phyloP scores from a whole-genome alignment of 1,140 invertebrate species.

The Zelostemma sp. region DNA sequence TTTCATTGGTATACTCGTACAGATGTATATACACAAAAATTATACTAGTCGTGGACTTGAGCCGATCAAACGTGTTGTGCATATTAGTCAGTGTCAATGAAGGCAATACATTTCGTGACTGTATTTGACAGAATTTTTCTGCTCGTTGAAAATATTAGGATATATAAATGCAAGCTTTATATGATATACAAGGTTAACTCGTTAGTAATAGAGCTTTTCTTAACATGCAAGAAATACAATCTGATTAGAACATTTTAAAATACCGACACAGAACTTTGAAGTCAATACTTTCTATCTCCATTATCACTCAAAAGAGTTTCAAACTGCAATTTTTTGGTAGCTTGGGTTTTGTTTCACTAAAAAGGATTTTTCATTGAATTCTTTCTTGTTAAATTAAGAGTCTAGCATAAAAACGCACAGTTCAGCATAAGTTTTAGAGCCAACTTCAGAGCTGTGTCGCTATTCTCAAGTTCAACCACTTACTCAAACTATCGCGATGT shows the following conservation, averaged over 20 bases:
- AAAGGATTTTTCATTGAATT: no score
- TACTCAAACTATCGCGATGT: no score
- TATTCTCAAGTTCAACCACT: no score
- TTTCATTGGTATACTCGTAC: constrained; percentile 43
- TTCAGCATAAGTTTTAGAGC: no score
- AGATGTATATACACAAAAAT: constrained; percentile 43
- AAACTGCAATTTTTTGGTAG: no score
- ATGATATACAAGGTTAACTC: not conserved
- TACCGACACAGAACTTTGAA: no score
- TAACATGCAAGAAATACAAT: constrained; percentile 39
- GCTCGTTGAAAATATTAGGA: constrained; percentile 27
- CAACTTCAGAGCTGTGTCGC: no score
- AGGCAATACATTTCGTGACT: constrained; percentile 41
- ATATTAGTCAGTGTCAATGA: constrained; percentile 47
- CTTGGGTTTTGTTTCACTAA: no score
- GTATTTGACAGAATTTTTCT: constrained; percentile 21
- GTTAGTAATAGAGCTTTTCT: constrained; percentile 27
- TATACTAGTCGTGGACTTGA: constrained; percentile 30
- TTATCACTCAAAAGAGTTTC: no score
- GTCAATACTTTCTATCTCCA: no score
- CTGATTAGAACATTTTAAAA: constrained; percentile 23
- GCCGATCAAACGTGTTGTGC: constrained; percentile 46
- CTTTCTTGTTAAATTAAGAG: no score
- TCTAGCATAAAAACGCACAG: no score
- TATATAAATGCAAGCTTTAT: constrained; percentile 2